Percentiles rank a stretch among this genome's conserved stretches.
Evolutionary conservation across 2,113 vertebrate genomes (phyloP).

Genomic region (Syngnathus floridae): DNA sequence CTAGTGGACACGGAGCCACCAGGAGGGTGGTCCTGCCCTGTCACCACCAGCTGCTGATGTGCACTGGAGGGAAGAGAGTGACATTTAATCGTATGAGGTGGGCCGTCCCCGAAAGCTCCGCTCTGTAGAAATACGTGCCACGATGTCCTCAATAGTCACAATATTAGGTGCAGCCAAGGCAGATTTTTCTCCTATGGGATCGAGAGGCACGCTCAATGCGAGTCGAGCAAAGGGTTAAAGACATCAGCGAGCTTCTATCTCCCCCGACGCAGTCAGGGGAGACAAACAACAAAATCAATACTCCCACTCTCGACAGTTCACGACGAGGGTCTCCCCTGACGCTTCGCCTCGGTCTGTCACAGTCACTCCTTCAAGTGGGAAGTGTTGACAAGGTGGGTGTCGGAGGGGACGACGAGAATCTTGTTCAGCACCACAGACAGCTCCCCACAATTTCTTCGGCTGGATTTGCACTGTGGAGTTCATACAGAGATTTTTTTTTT

Average conservation of each 20-base stretch:
- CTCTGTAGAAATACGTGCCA: not conserved
- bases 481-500: not conserved
- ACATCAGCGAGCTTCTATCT: conserved; percentile 39
- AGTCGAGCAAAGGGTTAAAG: conserved; percentile 20
- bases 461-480: not conserved
- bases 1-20: conserved; percentile 52
- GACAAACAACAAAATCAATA: conserved; percentile 69
- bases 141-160: not conserved
- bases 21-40: conserved; percentile 39
- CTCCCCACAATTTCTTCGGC: conserved; percentile 18
- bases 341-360: conserved; percentile 54
- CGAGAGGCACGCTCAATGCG: not conserved
- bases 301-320: conserved; percentile 61
- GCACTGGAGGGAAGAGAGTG: conserved; percentile 44
- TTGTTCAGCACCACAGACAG: conserved; percentile 60
- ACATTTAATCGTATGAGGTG: conserved; percentile 57
- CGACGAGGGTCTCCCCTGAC: conserved; percentile 59
- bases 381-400: conserved; percentile 63
- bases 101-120: conserved; percentile 13
- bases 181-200: not conserved
- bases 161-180: not conserved
- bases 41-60: conserved; percentile 48
- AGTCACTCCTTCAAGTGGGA: conserved; percentile 55
- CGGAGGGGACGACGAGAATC: conserved; percentile 42
- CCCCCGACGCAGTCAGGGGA: conserved; percentile 41